A percentile compares a stretch with the other conserved stretches of the same genome.
phyloP scores from a whole-genome alignment of 2,888 invertebrate genomes.

The Piscicola geometra region DNA sequence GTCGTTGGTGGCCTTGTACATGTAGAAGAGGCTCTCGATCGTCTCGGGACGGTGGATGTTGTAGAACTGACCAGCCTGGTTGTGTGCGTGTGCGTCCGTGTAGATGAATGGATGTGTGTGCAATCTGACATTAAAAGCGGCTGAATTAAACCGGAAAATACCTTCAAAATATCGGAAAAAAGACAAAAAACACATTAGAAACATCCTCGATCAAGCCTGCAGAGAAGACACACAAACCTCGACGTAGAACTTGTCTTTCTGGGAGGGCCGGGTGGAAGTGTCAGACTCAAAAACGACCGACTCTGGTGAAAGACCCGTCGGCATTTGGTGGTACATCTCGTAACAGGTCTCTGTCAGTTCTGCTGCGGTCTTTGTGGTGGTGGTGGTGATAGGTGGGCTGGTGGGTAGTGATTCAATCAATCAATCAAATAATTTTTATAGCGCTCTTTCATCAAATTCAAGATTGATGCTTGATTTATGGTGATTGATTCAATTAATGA shows the following conservation, averaged over 20 bases:
- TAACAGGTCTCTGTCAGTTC: slow-evolving; percentile 87
- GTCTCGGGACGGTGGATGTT: slow-evolving; percentile 92
- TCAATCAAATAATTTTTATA: too few species aligned
- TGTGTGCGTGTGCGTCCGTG: too few species aligned
- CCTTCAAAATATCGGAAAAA: background rate
- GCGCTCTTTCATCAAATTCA: too few species aligned
- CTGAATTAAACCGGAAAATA: background rate
- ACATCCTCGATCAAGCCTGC: background rate
- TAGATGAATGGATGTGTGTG: slow-evolving; percentile 5
- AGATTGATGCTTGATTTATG: too few species aligned
- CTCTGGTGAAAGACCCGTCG: slow-evolving; percentile 90
- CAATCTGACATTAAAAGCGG: background rate
- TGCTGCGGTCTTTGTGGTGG: slow-evolving; percentile 69
- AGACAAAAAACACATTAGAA: background rate
- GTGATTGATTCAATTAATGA: too few species aligned
- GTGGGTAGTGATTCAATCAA: too few species aligned
- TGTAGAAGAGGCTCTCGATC: slow-evolving; percentile 89
- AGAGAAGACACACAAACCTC: background rate
- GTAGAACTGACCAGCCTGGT: slow-evolving; percentile 76
- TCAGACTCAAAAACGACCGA: slow-evolving; percentile 89
- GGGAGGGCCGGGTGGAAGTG: slow-evolving; percentile 6
- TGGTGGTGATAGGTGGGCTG: too few species aligned
- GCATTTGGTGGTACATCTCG: slow-evolving; percentile 84
- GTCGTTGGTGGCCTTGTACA: slow-evolving; percentile 90
- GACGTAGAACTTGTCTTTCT: background rate